Percentiles rank a stretch among this genome's conserved stretches.
Evolutionary conservation across 1,140 invertebrate genomes (phyloP).

Genomic region (Drosophila ohnishii): DNA sequence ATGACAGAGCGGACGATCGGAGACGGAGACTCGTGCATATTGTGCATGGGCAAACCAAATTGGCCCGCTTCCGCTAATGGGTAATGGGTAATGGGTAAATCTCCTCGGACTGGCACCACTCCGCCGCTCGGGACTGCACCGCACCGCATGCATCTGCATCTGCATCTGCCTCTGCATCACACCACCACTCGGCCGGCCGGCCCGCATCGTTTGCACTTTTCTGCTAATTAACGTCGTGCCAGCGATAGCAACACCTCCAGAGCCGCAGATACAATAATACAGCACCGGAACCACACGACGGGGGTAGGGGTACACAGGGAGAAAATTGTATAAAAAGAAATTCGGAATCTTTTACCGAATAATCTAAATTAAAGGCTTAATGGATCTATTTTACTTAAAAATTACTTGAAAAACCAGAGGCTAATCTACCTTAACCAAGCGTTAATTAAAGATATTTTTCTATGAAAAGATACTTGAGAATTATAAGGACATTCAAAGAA

Average conservation of each 20-base stretch:
- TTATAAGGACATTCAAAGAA: not conserved
- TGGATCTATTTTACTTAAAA: too few relatives aligned
- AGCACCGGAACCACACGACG: slow-evolving; percentile 46
- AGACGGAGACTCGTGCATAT: slow-evolving; percentile 36
- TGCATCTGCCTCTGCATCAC: slow-evolving; percentile 8
- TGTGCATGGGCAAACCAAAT: slow-evolving; percentile 54
- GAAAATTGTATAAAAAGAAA: not conserved
- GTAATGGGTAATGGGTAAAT: slow-evolving; percentile 38
- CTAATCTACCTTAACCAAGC: not conserved
- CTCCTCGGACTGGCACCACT: slow-evolving; percentile 18
- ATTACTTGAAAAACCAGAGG: not conserved
- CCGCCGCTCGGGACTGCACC: not conserved
- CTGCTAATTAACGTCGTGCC: slow-evolving; percentile 72
- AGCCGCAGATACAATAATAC: slow-evolving; percentile 35
- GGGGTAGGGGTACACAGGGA: slow-evolving; percentile 18
- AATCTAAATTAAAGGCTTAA: too few relatives aligned
- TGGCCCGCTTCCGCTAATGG: slow-evolving; percentile 68
- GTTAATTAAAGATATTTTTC: not conserved
- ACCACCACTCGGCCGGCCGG: slow-evolving; percentile 19
- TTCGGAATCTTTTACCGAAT: not conserved
- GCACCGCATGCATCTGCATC: slow-evolving; percentile 4
- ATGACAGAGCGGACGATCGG: slow-evolving; percentile 41
- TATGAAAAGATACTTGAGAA: not conserved
- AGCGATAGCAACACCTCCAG: slow-evolving; percentile 54
- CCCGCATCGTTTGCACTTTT: slow-evolving; percentile 64